These are phyloP conservation scores for Nannospalax galili DNA, from an alignment of 2,113 vertebrate species.

Conservation along the genomic window DNA sequence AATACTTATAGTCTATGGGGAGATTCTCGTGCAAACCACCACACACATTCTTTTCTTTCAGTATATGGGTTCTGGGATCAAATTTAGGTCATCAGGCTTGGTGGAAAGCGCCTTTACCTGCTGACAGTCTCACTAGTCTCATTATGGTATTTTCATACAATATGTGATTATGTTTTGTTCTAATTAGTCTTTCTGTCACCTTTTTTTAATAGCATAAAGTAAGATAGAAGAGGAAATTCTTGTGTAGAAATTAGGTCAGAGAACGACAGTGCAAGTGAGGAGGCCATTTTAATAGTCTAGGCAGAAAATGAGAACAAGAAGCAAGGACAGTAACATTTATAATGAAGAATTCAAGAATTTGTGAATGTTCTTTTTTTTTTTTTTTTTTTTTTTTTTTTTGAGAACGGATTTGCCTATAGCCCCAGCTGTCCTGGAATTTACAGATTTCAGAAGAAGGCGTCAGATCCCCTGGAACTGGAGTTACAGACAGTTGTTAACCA, in stretches of 20 bases:
- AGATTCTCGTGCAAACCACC: too few relatives aligned
- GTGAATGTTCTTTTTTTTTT: too few relatives aligned
- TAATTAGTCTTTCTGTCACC: neutral
- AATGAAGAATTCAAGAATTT: neutral
- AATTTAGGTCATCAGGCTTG: neutral
- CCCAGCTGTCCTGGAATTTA: too few relatives aligned
- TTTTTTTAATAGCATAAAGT: neutral
- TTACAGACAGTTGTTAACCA: too few relatives aligned
- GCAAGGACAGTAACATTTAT: neutral
- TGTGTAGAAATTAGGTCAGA: neutral
- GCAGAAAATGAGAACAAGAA: neutral
- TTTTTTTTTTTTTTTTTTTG: too few relatives aligned
- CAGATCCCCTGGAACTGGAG: too few relatives aligned
- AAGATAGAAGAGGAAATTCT: slow-evolving; percentile 18
- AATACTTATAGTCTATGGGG: too few relatives aligned
- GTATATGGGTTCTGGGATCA: neutral
- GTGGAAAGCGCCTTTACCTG: neutral
- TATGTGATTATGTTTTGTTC: too few relatives aligned
- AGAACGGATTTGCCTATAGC: too few relatives aligned
- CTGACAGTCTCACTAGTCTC: neutral
- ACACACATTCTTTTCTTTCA: too few relatives aligned
- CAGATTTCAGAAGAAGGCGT: too few relatives aligned
- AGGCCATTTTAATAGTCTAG: neutral
- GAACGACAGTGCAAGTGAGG: neutral
- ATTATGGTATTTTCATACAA: too few relatives aligned